Evolutionary conservation across 2,113 vertebrate genomes (phyloP).

Genomic region (Oncorhynchus clarkii): DNA sequence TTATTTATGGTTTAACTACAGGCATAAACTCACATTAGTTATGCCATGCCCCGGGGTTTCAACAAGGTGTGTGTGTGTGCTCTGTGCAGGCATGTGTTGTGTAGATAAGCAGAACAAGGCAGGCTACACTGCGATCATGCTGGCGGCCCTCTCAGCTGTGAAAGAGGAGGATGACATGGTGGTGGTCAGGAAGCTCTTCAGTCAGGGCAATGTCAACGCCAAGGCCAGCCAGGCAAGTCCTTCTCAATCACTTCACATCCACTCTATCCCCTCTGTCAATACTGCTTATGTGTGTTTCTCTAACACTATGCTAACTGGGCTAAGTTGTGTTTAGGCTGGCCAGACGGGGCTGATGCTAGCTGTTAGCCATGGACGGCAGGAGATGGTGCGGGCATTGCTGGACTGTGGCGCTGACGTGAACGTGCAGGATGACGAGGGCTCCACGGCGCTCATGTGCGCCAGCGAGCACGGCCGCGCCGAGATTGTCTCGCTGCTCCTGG

Average conservation of each 20-base stretch:
- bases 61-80: background rate
- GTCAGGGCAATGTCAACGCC: conserved; percentile 86
- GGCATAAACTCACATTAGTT: no score
- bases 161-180: conserved; percentile 83
- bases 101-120: conserved; percentile 93
- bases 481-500: conserved; percentile 85
- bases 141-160: conserved; percentile 84
- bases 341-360: conserved; percentile 94
- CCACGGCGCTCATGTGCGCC: conserved; percentile 93
- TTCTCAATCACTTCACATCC: background rate
- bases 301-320: background rate
- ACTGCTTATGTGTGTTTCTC: background rate
- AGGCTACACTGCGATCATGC: conserved; percentile 93
- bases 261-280: background rate
- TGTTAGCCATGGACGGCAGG: conserved; percentile 87
- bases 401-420: conserved; percentile 83
- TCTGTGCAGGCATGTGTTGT: conserved; percentile 78
- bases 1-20: no score
- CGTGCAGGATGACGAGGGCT: conserved; percentile 90
- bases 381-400: conserved; percentile 88
- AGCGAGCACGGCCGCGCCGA: conserved; percentile 87
- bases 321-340: conserved; percentile 78
- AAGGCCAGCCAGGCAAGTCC: conserved; percentile 87
- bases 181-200: conserved; percentile 86
- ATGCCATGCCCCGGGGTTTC: background rate